phyloP scores from a whole-genome alignment of 2,797 vertebrate genomes.

The Spinus olivaceus region DNA sequence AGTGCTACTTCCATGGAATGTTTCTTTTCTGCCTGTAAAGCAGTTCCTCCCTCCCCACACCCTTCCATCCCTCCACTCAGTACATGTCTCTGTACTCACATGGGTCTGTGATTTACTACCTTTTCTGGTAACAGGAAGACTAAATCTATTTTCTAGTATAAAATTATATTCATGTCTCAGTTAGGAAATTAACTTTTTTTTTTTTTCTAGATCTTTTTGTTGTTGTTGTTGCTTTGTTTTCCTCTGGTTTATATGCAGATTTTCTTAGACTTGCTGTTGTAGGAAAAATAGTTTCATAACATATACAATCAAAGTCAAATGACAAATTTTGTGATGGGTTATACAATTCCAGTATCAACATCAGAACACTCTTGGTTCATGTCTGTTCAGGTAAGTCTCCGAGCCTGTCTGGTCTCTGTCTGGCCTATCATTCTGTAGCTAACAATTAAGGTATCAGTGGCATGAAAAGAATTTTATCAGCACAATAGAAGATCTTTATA shows the following conservation, averaged over 20 bases:
- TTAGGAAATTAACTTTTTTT: not conserved
- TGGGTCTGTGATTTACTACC: slow-evolving; percentile 36
- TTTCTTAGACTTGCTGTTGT: not conserved
- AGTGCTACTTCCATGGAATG: slow-evolving; percentile 8
- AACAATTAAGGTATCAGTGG: slow-evolving; percentile 5
- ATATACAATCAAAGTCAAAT: not conserved
- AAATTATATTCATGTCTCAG: slow-evolving; percentile 17
- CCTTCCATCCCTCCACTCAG: slow-evolving; percentile 14
- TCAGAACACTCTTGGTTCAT: not conserved
- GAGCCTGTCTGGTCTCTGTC: not conserved
- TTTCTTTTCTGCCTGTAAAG: slow-evolving; percentile 15
- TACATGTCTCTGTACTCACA: slow-evolving; percentile 7
- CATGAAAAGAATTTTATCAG: slow-evolving; percentile 65
- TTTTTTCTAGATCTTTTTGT: not conserved
- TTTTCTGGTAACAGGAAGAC: slow-evolving; percentile 44
- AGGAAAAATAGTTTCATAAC: not conserved
- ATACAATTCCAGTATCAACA: not conserved
- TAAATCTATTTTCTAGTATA: slow-evolving; percentile 35
- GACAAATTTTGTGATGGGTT: not conserved
- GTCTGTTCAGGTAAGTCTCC: not conserved
- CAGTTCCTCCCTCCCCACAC: slow-evolving; percentile 20
- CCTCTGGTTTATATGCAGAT: not conserved
- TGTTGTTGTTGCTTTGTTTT: not conserved
- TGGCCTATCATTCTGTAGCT: not conserved
- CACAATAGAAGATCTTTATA: slow-evolving; percentile 7